Percentiles rank a stretch among this genome's conserved stretches.
Evolutionary conservation across 2,888 invertebrate species (phyloP).

Genomic region (Idaea dimidiata): DNA sequence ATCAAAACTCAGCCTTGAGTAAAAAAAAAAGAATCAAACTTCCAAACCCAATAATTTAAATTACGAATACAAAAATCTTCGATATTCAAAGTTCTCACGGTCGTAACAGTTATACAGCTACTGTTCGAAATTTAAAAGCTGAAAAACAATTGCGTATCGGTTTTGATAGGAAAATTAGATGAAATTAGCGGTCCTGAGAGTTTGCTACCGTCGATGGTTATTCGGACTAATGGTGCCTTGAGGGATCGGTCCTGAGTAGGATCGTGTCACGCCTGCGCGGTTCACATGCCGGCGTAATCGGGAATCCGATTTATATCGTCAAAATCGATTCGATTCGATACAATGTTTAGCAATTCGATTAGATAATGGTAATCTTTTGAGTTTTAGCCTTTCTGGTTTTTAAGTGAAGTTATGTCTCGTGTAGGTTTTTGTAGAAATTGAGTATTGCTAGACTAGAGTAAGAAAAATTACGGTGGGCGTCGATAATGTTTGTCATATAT

Average conservation of each 20-base stretch:
- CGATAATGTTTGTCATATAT: no score
- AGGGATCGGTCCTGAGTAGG: constrained; percentile 61
- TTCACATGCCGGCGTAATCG: constrained; percentile 52
- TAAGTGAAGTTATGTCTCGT: background rate
- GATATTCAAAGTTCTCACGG: constrained; percentile 72
- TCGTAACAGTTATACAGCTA: constrained; percentile 62
- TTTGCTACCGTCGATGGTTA: constrained; percentile 76
- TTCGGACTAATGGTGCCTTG: constrained; percentile 74
- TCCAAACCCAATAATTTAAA: constrained; percentile 42
- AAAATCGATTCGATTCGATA: constrained; percentile 18
- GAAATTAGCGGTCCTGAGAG: constrained; percentile 69
- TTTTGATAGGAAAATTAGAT: constrained; percentile 80
- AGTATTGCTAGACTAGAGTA: background rate
- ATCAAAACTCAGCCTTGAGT: constrained; percentile 48
- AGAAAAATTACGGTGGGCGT: no score
- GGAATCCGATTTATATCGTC: constrained; percentile 12
- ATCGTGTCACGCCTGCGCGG: constrained; percentile 67
- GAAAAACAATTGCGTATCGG: constrained; percentile 64
- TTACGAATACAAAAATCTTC: constrained; percentile 61
- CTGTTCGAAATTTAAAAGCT: constrained; percentile 37
- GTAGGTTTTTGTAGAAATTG: background rate
- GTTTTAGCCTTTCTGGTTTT: background rate
- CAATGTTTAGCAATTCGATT: constrained; percentile 8
- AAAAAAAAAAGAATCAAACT: constrained; percentile 33
- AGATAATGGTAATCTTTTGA: constrained; percentile 22